Conservation (phyloP, 2,888 invertebrate species). For the Aphelenchoides bicaudatus region DNA sequence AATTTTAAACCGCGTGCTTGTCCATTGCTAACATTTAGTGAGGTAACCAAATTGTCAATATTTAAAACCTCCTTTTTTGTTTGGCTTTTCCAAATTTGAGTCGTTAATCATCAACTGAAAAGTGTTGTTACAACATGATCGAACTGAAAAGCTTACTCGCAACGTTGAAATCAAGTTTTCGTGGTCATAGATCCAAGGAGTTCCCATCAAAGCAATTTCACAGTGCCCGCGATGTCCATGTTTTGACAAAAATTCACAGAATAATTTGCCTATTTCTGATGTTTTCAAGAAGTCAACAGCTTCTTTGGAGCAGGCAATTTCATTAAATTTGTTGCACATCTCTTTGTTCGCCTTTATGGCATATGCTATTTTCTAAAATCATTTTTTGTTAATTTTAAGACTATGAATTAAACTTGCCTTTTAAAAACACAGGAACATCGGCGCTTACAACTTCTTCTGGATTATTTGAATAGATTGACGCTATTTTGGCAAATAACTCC, state of each 20-base stretch:
- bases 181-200: constrained; percentile 71
- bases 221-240: constrained; percentile 46
- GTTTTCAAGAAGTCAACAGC: constrained; percentile 46
- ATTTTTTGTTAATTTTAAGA: background rate
- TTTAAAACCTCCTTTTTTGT: background rate
- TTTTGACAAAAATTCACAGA: constrained; percentile 61
- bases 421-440: constrained; percentile 69
- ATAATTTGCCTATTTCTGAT: constrained; percentile 27
- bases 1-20: too few species aligned
- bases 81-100: background rate
- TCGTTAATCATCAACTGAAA: constrained; percentile 1
- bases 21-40: too few species aligned
- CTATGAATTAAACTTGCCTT: constrained; percentile 49
- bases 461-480: constrained; percentile 70
- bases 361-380: constrained; percentile 40
- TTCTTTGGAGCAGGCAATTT: constrained; percentile 38
- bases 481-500: constrained; percentile 72
- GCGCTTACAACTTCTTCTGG: constrained; percentile 71
- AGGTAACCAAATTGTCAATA: background rate
- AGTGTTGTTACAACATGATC: too few species aligned
- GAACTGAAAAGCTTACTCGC: constrained; percentile 62
- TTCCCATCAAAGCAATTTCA: constrained; percentile 70
- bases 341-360: constrained; percentile 36
- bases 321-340: constrained; percentile 33
- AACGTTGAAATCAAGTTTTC: constrained; percentile 69